Evolutionary conservation across 2,888 invertebrate species (phyloP).

Genomic region (Melinaea menophilus): DNA sequence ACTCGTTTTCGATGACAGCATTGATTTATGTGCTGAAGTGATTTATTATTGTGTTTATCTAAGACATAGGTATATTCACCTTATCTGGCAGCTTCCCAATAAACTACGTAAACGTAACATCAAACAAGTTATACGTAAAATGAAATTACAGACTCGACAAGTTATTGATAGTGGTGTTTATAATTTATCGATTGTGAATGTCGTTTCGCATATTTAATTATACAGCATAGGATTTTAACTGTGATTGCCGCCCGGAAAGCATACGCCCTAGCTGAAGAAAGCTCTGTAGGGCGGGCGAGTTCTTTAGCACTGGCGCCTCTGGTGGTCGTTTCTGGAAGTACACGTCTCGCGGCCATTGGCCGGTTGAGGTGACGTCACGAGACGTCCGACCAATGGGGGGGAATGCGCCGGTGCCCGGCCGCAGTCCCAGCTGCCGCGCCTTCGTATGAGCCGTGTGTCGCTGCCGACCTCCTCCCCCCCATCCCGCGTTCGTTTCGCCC

Average conservation of each 20-base stretch:
- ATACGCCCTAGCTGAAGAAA: slow-evolving; percentile 73
- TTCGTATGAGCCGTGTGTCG: slow-evolving; percentile 72
- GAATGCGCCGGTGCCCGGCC: slow-evolving; percentile 63
- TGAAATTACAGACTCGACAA: slow-evolving; percentile 16
- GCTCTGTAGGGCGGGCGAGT: slow-evolving; percentile 74
- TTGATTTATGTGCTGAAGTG: slow-evolving; percentile 30
- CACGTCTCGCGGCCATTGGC: slow-evolving; percentile 53
- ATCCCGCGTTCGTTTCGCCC: slow-evolving; percentile 69
- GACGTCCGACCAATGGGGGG: slow-evolving; percentile 64
- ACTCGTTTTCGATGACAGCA: slow-evolving; percentile 28
- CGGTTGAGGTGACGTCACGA: slow-evolving; percentile 63
- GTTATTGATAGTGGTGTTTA: slow-evolving; percentile 28
- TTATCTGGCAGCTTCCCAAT: slow-evolving; percentile 49
- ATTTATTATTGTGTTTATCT: slow-evolving; percentile 42
- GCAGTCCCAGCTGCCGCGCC: slow-evolving; percentile 75
- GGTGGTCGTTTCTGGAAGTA: slow-evolving; percentile 50
- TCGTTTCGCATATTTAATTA: slow-evolving; percentile 42
- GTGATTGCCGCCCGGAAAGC: slow-evolving; percentile 64
- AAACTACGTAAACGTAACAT: slow-evolving; percentile 32
- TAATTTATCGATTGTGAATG: slow-evolving; percentile 31
- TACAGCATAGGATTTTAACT: slow-evolving; percentile 42
- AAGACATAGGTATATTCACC: slow-evolving; percentile 45
- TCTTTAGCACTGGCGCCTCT: slow-evolving; percentile 61
- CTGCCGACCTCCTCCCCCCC: slow-evolving; percentile 57
- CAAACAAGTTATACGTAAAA: neutral